A percentile compares a stretch with the other conserved stretches of the same genome.
These are phyloP conservation scores for Microtus montanus DNA, from an alignment of 2,113 vertebrate species.

Conservation along the genomic window DNA sequence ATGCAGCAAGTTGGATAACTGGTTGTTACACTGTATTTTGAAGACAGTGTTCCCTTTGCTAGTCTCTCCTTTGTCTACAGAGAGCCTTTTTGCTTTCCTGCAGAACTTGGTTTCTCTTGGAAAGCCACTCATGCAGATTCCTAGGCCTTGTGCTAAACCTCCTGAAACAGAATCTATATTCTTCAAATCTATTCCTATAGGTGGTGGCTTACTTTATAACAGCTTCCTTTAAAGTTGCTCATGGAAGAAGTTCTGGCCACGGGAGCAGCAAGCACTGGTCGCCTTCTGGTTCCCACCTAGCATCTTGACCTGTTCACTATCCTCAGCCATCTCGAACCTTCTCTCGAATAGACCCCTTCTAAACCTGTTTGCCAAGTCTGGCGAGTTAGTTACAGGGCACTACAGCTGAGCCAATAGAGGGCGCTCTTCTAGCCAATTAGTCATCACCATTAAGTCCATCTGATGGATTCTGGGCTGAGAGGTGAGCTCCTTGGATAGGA, in stretches of 20 bases:
- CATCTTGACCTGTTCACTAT: neutral
- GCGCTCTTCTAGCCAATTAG: constrained; percentile 40
- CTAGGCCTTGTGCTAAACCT: neutral
- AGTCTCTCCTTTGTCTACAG: neutral
- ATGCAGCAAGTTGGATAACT: neutral
- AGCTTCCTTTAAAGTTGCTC: neutral
- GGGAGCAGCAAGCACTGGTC: neutral
- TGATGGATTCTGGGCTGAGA: constrained; percentile 50
- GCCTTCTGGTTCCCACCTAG: neutral
- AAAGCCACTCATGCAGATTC: neutral
- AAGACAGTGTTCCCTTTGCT: neutral
- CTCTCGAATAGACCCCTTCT: neutral
- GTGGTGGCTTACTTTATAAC: neutral
- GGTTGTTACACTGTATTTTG: neutral
- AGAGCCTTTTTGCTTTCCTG: neutral
- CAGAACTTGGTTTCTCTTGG: neutral
- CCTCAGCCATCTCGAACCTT: neutral
- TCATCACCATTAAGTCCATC: constrained; percentile 2
- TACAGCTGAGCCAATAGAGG: neutral
- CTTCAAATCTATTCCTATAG: neutral
- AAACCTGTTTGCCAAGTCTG: neutral
- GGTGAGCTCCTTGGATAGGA: constrained; percentile 34
- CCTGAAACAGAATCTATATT: neutral
- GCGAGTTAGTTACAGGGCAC: neutral
- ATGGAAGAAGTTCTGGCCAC: neutral